Base-by-base conservation (phyloP, 1,140 invertebrate species). In the Camponotus pennsylvanicus region DNA sequence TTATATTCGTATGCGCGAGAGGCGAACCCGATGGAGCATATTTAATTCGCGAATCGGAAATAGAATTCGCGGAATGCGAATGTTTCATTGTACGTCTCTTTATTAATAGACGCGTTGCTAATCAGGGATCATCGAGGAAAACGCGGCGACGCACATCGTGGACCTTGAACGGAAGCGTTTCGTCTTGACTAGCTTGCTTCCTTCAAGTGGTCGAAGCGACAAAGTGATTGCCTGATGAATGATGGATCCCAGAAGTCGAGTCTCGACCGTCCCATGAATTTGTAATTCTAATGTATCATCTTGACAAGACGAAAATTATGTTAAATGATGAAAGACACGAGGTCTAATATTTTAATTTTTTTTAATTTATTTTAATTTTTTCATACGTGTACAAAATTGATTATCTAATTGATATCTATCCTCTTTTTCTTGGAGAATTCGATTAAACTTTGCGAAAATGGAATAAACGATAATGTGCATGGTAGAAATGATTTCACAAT, bases 271-370 rank as follows among this genome's bases (percentile, higher is more conserved):
- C 1, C 27, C 27, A 27, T 27, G 27, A 27, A 27, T 27, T 27
- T 27, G 27, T 27, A 27, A 27, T 27, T 70, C 57, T 70, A 59
- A 42, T 57, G 6, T 66, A 79, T 79, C 1, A 40, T 27, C 27
- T 37, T 69, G 59, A 70, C n/a, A 45, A 69, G 7, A 8, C 42
- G 37, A 69, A 13, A 49, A 0, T 9, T 45, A 40, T 52, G n/a
- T 15, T 7, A 13, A 52, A 13, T 52, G 63, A 79, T 15, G 9
- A 69, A 80, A 70, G 40, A 70, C 55, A 76, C 13, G 15, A 76
- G 55, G 13, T 52, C 9, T 21, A 15, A 45, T 49, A 69, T 27
- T 21, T 66, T 55, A 55, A 27, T 15, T 45, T 78, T 45, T 78
- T 64, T 49, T 15, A 15, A 66, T 32, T 3, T 78, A 78, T 18